Conservation (phyloP, 2,797 vertebrate species). For the Lateolabrax maculatus region DNA sequence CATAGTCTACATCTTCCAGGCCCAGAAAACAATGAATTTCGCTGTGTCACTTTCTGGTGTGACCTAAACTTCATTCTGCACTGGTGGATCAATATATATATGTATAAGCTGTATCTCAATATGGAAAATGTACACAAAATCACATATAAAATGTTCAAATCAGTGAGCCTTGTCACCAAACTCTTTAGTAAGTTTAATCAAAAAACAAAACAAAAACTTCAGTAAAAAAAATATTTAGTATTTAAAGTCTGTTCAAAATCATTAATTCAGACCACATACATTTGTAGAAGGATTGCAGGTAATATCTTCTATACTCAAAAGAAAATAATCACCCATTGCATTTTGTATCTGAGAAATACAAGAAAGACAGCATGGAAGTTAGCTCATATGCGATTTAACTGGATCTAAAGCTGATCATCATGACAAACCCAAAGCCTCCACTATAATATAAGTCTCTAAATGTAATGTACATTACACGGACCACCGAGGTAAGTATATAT, state of each 20-base stretch:
- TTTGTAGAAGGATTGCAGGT: not conserved
- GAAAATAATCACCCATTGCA: conserved; percentile 4
- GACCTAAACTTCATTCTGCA: no score
- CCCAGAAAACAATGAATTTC: no score
- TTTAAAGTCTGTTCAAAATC: not conserved
- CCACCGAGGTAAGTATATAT: conserved; percentile 64
- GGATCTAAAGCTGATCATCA: conserved; percentile 39
- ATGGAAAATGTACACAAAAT: no score
- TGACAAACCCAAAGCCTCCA: conserved; percentile 33
- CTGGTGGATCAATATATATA: no score
- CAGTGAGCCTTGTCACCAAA: no score
- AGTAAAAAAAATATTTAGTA: not conserved
- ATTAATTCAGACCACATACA: not conserved
- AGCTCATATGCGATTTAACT: conserved; percentile 26
- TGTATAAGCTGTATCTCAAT: no score
- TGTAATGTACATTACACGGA: conserved; percentile 62
- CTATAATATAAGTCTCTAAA: conserved; percentile 39
- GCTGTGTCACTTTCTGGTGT: no score
- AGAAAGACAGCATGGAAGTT: conserved; percentile 17
- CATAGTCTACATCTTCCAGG: no score
- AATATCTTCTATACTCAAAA: not conserved
- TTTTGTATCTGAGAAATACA: not conserved
- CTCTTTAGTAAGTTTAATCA: no score
- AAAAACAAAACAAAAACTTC: not conserved
- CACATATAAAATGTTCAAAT: no score